Percentiles rank a stretch among this genome's conserved stretches.
phyloP scores from a whole-genome alignment of 2,797 vertebrate genomes.

The Enteromius mattozi region DNA sequence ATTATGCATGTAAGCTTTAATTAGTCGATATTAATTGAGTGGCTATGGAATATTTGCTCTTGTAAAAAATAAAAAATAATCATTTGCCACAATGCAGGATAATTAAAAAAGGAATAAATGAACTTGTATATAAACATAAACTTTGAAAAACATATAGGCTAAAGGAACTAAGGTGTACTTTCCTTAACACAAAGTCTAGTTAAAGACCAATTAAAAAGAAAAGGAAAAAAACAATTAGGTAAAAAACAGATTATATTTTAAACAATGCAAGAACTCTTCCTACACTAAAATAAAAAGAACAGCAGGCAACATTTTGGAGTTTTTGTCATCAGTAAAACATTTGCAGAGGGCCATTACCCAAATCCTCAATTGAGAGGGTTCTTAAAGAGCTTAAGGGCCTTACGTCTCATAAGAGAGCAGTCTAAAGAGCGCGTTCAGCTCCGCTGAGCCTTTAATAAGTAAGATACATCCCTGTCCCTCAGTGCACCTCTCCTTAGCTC shows the following conservation, averaged over 20 bases:
- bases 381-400: slow-evolving; percentile 62
- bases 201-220: background rate
- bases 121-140: background rate
- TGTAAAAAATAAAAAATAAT: background rate
- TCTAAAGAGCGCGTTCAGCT: slow-evolving; percentile 60
- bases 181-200: background rate
- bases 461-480: slow-evolving; percentile 42
- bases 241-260: background rate
- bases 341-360: slow-evolving; percentile 59
- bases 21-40: slow-evolving; percentile 26
- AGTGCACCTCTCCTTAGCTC: slow-evolving; percentile 34
- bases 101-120: background rate
- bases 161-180: background rate
- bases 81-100: background rate
- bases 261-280: background rate
- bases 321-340: slow-evolving; percentile 35
- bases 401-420: slow-evolving; percentile 54
- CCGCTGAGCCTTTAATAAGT: slow-evolving; percentile 60
- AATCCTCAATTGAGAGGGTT: slow-evolving; percentile 60
- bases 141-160: background rate
- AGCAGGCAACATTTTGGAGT: background rate
- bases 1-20: slow-evolving; percentile 28
- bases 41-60: background rate
- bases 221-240: background rate
- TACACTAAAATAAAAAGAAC: background rate